Evolutionary conservation across 2,113 vertebrate species (phyloP).

Genomic region (Puntigrus tetrazona): DNA sequence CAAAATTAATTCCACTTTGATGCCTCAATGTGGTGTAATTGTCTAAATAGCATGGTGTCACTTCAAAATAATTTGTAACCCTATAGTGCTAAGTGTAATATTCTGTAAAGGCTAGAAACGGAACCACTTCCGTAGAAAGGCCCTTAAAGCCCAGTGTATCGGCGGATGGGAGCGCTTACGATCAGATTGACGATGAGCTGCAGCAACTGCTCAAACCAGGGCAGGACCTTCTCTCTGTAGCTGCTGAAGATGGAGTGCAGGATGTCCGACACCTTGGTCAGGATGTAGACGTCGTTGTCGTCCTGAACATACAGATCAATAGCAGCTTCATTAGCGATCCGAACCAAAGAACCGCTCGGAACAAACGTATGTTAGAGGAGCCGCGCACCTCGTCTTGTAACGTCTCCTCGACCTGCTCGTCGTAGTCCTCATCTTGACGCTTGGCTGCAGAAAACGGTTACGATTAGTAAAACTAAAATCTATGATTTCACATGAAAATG

Average conservation of each 20-base stretch:
- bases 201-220: slow-evolving; percentile 96
- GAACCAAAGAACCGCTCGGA: not conserved
- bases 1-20: too few species aligned
- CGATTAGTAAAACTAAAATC: not conserved
- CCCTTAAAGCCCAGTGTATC: too few species aligned
- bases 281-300: slow-evolving; percentile 97
- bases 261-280: slow-evolving; percentile 98
- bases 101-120: too few species aligned
- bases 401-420: slow-evolving; percentile 96
- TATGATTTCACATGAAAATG: too few species aligned
- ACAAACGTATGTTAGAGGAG: not conserved
- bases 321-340: not conserved
- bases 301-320: slow-evolving; percentile 76
- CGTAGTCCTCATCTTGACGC: slow-evolving; percentile 98
- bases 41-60: too few species aligned
- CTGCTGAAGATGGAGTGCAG: slow-evolving; percentile 98
- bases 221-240: slow-evolving; percentile 94
- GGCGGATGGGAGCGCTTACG: slow-evolving; percentile 75
- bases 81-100: too few species aligned
- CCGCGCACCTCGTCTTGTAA: slow-evolving; percentile 91
- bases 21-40: too few species aligned
- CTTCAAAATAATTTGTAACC: too few species aligned
- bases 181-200: slow-evolving; percentile 95
- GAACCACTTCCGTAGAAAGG: too few species aligned
- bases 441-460: slow-evolving; percentile 80